Percentiles rank a stretch among this genome's conserved stretches.
Evolutionary conservation across 2,888 invertebrate species (phyloP).

Genomic region (Platypus cylindrus): DNA sequence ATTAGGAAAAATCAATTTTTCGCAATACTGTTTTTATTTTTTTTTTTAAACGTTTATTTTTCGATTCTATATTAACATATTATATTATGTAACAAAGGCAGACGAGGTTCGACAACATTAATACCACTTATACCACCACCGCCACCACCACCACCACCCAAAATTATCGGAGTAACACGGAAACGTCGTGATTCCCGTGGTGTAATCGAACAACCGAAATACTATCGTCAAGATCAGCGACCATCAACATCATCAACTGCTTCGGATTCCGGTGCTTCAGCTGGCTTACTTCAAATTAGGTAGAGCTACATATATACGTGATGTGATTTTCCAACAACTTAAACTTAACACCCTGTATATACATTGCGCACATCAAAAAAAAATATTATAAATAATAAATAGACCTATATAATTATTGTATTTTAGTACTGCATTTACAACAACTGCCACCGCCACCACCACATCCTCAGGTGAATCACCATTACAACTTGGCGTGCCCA

Average conservation of each 20-base stretch:
- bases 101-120: slow-evolving; percentile 53
- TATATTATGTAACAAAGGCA: no score
- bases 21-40: no score
- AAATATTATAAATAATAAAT: no score
- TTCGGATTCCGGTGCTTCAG: slow-evolving; percentile 45
- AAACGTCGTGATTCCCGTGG: slow-evolving; percentile 43
- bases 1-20: no score
- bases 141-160: slow-evolving; percentile 40
- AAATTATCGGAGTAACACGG: slow-evolving; percentile 47
- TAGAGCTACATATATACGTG: no score
- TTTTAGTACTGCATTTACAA: slow-evolving; percentile 13
- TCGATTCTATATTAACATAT: no score
- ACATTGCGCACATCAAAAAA: no score
- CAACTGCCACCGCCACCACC: no score
- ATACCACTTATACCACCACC: slow-evolving; percentile 25
- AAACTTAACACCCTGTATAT: no score
- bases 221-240: slow-evolving; percentile 49
- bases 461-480: slow-evolving; percentile 42
- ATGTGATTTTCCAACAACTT: no score
- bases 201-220: slow-evolving; percentile 26
- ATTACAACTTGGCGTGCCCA: slow-evolving; percentile 12
- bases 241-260: slow-evolving; percentile 61
- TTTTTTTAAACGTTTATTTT: no score
- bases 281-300: slow-evolving; percentile 13
- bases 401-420: background rate